Evolutionary conservation across 2,888 invertebrate species (phyloP).

Genomic region (Ephialtes manifestator): DNA sequence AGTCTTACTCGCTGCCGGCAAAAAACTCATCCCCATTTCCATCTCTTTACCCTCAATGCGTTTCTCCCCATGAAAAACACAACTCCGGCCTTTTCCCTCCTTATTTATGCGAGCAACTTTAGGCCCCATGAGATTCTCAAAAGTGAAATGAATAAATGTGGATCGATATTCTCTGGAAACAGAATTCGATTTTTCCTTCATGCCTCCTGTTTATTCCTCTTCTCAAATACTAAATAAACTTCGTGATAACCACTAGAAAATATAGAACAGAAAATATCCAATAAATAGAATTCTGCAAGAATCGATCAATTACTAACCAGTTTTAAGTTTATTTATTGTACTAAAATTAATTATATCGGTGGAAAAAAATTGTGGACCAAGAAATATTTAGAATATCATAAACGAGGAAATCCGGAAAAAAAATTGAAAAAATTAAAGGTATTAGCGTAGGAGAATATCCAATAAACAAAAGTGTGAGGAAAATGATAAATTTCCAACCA

Average conservation of each 20-base stretch:
- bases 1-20: conserved; percentile 57
- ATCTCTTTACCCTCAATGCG: background rate
- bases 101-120: conserved; percentile 25
- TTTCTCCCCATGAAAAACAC: conserved; percentile 14
- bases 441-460: background rate
- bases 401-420: background rate
- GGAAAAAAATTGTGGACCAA: too few relatives aligned
- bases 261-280: background rate
- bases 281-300: background rate
- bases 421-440: background rate
- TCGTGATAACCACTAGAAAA: background rate
- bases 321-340: background rate
- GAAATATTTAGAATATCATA: too few relatives aligned
- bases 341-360: too few relatives aligned
- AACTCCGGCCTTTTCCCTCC: conserved; percentile 17
- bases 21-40: conserved; percentile 64
- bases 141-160: conserved; percentile 37
- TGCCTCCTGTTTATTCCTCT: background rate
- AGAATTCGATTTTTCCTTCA: conserved; percentile 19
- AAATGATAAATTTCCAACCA: background rate
- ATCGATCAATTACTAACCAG: background rate
- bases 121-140: conserved; percentile 25
- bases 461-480: background rate
- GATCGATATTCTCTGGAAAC: background rate
- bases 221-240: background rate